These are phyloP conservation scores for Echiichthys vipera DNA, from an alignment of 2,797 vertebrate species.

Conservation along the genomic window DNA sequence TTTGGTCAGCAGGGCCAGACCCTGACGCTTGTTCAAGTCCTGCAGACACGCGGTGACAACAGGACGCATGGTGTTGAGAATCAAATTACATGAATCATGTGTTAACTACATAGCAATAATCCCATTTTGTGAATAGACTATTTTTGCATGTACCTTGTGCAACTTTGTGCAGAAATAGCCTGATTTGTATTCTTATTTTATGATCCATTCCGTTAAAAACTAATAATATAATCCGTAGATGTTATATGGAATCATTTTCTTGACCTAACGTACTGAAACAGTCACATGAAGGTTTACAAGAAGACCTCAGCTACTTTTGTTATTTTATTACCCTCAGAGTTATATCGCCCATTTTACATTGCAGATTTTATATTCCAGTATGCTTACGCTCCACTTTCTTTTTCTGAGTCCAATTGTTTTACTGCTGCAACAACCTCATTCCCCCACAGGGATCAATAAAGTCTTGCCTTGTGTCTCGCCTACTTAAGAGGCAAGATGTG, in stretches of 20 bases:
- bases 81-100: too few species aligned
- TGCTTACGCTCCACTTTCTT: background rate
- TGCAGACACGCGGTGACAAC: constrained; percentile 54
- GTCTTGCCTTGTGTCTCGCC: constrained; percentile 20
- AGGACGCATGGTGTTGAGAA: background rate
- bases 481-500: constrained; percentile 18
- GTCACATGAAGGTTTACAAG: background rate
- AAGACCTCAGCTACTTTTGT: background rate
- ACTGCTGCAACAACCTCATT: constrained; percentile 33
- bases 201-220: background rate
- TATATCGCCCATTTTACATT: background rate
- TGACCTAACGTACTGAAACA: background rate
- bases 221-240: background rate
- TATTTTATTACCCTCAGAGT: background rate
- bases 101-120: background rate
- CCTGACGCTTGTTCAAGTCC: constrained; percentile 98
- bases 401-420: constrained; percentile 17
- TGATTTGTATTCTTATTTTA: background rate
- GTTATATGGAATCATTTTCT: background rate
- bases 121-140: background rate
- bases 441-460: constrained; percentile 39
- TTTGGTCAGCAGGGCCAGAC: constrained; percentile 92
- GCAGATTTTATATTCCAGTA: background rate
- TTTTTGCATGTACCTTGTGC: background rate
- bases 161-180: background rate